Evolutionary conservation across 2,113 vertebrate genomes (phyloP), one percentile per base, ranked within the genome.

Genomic region (Barnardius zonarius): DNA sequence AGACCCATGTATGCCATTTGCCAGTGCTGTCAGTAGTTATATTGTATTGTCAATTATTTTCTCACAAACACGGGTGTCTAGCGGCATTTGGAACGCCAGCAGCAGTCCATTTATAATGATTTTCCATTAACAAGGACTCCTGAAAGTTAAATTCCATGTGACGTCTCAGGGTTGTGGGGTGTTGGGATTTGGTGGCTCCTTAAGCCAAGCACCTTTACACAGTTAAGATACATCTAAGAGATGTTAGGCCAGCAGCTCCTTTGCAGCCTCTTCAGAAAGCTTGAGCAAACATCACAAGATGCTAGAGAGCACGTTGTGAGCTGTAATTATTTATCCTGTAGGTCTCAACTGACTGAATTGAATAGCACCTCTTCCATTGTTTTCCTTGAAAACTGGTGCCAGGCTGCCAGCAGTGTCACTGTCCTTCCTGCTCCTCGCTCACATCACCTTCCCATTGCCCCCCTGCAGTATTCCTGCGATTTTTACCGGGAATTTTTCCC

Each of bases 131-230:
- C 17, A n/a, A 11, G 28, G 74, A 10, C 57, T 49, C 27, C 9
- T 14, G 27, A 9, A 11, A 10, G 30, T 54, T 17, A 31, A 13
- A 1, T 28, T 63, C 7, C 2, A 1, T 4, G 2, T 3, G 5
- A 6, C 4, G 1, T 30, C 22, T 39, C 33, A 6, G 37, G 3
- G 11, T 16, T 14, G 22, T 1, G 1, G 5, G 13, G 1, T 15
- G 31, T 10, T 11, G 17, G 35, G 23, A 2, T 28, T 2, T n/a
- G 49, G 35, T 28, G 24, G 33, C 24, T 72, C 39, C 33, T 11
- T 2, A 11, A 37, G n/a, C 59, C 16, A 10, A n/a, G 35, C 4
- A 30, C 31, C 39, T 17, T 33, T 11, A 15, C 5, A 0, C 1
- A 18, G 10, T 2, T 33, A 8, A 11, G 41, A 12, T 7, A 2